Base-by-base conservation (phyloP, 2,797 vertebrate genomes). In the Siniperca obscura region DNA sequence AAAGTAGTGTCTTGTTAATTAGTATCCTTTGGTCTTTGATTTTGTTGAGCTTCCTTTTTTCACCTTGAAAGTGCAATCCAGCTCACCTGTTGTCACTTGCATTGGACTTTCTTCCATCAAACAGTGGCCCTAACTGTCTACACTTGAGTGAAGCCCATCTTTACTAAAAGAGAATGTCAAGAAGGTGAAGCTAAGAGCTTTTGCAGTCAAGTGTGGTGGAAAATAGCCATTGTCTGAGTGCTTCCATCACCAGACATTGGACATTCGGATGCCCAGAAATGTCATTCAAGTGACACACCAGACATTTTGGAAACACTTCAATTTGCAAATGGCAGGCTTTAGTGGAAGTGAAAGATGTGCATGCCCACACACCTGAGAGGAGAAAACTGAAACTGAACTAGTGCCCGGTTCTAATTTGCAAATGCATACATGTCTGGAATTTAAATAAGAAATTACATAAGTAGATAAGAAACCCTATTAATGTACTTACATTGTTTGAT, bases 101-200 rank as follows among this genome's bases (percentile, higher is more conserved):
- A 60, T 80, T 65, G 77, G 77, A 89, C 88, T 84, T 82, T 87
- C 71, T 64, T 74, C 87, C 53, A 38, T 90, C 86, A 87, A 56
- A 83, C 82, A 85, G 83, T 78, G 86, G 79, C 70, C 82, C 70
- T 78, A 68, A 89, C 77, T 59, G 86, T 88, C 79, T 74, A 48
- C 86, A 92, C 91, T 93, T 85, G 80, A 92, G 83, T 87, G 91
- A 93, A 93, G 92, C 83, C 87, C 85, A 74, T 93, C 90, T 91
- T 91, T 71, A 82, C 87, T 52, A 44, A 74, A 77, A 88, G 81
- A 85, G 81, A 92, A 92, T 93, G 92, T 94, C 89, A 90, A 90
- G 87, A 87, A 91, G 93, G 94, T 91, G 90, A 92, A 79, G 87
- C 91, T 90, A 83, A 93, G 90, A 92, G 90, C 93, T 92, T 93